Base-by-base conservation (phyloP, 2,797 vertebrate species). In the Eulemur mongoz region DNA sequence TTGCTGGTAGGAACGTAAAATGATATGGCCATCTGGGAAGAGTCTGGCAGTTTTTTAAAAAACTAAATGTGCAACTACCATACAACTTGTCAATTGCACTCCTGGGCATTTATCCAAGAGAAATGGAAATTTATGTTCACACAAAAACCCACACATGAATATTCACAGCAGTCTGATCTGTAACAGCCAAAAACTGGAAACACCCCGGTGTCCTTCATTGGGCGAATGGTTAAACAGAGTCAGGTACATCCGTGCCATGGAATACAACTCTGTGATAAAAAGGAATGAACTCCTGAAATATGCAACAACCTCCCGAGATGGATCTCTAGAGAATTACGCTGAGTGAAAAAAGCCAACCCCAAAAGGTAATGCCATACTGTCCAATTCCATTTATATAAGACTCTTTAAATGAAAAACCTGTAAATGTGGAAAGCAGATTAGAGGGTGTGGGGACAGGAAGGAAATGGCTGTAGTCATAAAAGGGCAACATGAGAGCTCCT, bases 241-340 rank as follows among this genome's bases (percentile, higher is more conserved):
- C 38, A 4, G 27, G 12, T 23, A 12, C 3, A 12, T 20, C 63
- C 7, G 4, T 0, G 50, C 9, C 22, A 9, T 2, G 13, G 40
- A 40, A 12, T 27, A 52, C 13, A 40, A 23, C 57, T 38, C 72
- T 14, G 22, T 20, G 30, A 45, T n/a, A 81, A 63, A 61, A 52
- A 50, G 12, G 40, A 78, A 23, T 20, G 7, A 54, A 73, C 10
- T 27, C 54, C 54, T 57, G 48, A 43, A 0, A 73, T 2, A 88
- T 0, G 11, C 50, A 18, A 22, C 3, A 17, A 12, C 22, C 30
- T 10, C 30, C 25, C 4, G 35, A 35, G 32, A 38, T 4, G 40
- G 35, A 38, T 18, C 82, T 63, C 38, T 18, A 86, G 61, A 38
- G 78, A 81, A 85, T n/a, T 20, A 88, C 0, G 10, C 27, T 23